Base-by-base conservation (phyloP, 2,888 invertebrate genomes). In the Caenorhabditis sinica region DNA sequence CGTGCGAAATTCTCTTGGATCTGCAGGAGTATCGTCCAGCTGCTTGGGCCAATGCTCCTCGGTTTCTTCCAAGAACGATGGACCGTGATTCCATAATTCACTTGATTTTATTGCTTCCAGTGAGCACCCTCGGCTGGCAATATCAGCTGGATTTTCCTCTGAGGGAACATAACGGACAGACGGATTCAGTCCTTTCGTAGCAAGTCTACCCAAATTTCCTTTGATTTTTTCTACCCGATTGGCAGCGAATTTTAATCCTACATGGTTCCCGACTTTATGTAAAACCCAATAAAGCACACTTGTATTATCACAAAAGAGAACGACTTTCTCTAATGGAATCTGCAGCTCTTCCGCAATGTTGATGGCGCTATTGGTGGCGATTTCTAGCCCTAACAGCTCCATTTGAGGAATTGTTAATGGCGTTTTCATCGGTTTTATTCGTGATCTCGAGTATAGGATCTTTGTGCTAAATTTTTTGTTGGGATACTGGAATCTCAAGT, bases 61-160 rank as follows among this genome's bases (percentile, higher is more conserved):
- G 3, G 15, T 13, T 49, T n/a, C n/a, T n/a, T n/a, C n/a, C n/a
- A n/a, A n/a, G 25, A 15, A 4, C 13, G 2, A 1, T 75, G 49
- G 63, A 80, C 61, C 4, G 45, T 1, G 0, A 80, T 75, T 11
- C 84, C 84, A 0, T 75, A 20, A 17, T 9, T 80, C 84, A 84
- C 2, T 71, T 17, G 1, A 0, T 2, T 36, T 30, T 40, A 0
- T 5, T 43, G 86, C 80, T 1, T 40, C 56, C 15, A 79, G 40
- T 8, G 72, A 71, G 25, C 80, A 28, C 25, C 90, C 90, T 40
- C 88, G 40, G 0, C 92, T 89, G 1, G 89, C 89, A 43, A 89
- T 77, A 58, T 93, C 92, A 2, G 92, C 92, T 1, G 92, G 92
- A 80, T 93, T 93, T 11, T 85, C 66, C 1, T 82, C 60, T 0